Evolutionary conservation across 2,888 invertebrate species (phyloP).

Genomic region (Therioaphis trifolii): DNA sequence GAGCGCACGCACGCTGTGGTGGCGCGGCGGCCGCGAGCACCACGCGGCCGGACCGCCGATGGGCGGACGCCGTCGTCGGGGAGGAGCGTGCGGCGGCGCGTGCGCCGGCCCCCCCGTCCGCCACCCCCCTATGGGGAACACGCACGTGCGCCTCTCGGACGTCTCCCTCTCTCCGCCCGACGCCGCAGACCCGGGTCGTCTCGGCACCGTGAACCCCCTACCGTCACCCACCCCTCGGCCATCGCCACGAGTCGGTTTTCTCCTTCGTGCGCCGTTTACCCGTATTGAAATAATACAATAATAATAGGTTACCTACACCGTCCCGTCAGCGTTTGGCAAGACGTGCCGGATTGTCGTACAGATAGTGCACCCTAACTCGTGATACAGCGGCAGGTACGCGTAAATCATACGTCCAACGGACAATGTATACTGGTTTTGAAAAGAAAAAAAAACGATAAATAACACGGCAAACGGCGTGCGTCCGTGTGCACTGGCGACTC

Average conservation of each 20-base stretch:
- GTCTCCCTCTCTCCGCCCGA: neutral
- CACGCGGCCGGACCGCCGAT: neutral
- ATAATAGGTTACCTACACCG: too few relatives aligned
- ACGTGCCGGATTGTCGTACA: too few relatives aligned
- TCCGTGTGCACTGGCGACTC: too few relatives aligned
- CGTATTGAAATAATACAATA: neutral
- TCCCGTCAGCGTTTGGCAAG: too few relatives aligned
- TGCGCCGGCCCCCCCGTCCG: slow-evolving; percentile 45
- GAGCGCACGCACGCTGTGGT: slow-evolving; percentile 19
- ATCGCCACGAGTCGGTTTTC: neutral
- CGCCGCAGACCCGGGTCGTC: neutral
- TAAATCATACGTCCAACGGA: too few relatives aligned
- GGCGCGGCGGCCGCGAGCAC: neutral
- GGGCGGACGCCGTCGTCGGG: slow-evolving; percentile 46
- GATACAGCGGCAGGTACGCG: too few relatives aligned
- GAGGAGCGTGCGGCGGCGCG: slow-evolving; percentile 44
- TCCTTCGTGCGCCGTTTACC: neutral
- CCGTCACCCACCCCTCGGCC: slow-evolving; percentile 1
- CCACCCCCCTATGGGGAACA: slow-evolving; percentile 22
- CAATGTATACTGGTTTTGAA: too few relatives aligned
- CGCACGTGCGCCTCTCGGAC: slow-evolving; percentile 8
- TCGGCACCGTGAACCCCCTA: neutral
- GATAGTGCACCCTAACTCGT: too few relatives aligned
- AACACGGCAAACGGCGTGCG: neutral
- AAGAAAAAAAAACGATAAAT: neutral